Percentiles rank a stretch among this genome's conserved stretches.
phyloP scores from a whole-genome alignment of 2,888 invertebrate genomes.

The Pandemis corylana region DNA sequence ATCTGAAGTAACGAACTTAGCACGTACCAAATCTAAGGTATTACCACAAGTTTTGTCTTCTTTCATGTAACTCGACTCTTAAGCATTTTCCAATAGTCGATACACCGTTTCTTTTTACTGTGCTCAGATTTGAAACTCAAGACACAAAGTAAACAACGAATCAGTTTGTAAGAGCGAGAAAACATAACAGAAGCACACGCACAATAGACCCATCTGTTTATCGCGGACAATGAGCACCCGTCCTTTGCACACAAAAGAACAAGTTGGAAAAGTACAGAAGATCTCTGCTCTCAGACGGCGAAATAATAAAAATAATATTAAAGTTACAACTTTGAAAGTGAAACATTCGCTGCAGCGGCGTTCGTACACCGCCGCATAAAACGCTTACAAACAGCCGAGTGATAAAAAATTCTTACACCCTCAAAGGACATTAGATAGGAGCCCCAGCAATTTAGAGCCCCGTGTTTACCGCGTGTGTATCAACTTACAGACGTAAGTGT shows the following conservation, averaged over 20 bases:
- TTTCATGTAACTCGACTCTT: not conserved
- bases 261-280: not conserved
- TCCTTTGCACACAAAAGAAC: conserved; percentile 5
- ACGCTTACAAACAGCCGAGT: conserved; percentile 32
- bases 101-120: too few relatives aligned
- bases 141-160: not conserved
- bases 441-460: conserved; percentile 23
- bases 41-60: not conserved
- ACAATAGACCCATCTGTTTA: not conserved
- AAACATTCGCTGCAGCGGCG: not conserved
- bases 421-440: conserved; percentile 36
- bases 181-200: not conserved
- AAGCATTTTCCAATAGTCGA: too few relatives aligned
- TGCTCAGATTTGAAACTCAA: not conserved
- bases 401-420: conserved; percentile 32
- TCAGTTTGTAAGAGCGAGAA: not conserved
- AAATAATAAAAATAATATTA: conserved; percentile 3
- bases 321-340: conserved; percentile 7
- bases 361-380: conserved; percentile 30
- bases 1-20: too few relatives aligned
- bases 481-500: conserved; percentile 38
- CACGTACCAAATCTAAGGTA: too few relatives aligned
- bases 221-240: not conserved
- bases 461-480: conserved; percentile 40
- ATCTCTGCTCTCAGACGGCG: not conserved